A percentile compares a stretch with the other conserved stretches of the same genome.
Evolutionary conservation across 2,888 invertebrate genomes (phyloP).

Genomic region (Hirtodrosophila cameraria): DNA sequence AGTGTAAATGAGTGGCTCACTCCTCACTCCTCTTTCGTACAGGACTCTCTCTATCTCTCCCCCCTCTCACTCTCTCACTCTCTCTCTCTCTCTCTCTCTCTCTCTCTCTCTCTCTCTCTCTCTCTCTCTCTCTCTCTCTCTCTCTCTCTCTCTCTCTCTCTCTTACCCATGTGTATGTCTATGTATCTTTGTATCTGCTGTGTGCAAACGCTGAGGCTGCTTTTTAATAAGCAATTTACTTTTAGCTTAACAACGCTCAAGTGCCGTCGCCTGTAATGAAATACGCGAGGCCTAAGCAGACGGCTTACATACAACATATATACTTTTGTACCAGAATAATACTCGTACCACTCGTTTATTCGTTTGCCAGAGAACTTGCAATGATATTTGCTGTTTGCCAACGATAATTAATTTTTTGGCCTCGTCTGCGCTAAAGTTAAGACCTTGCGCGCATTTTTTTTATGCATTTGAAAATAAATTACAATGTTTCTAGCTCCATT

Average conservation of each 20-base stretch:
- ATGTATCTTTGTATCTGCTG: constrained; percentile 9
- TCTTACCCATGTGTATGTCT: constrained; percentile 3
- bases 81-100: too few relatives aligned
- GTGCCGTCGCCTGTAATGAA: constrained; percentile 66
- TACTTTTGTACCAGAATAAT: too few relatives aligned
- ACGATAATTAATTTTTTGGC: constrained; percentile 72
- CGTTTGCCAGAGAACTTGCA: constrained; percentile 40
- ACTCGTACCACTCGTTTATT: too few relatives aligned
- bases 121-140: too few relatives aligned
- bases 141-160: too few relatives aligned
- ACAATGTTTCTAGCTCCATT: constrained; percentile 60
- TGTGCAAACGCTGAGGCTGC: constrained; percentile 50
- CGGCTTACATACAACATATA: constrained; percentile 45
- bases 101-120: too few relatives aligned
- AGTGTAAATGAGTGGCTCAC: constrained; percentile 74
- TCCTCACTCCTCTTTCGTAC: not conserved
- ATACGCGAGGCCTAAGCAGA: constrained; percentile 56
- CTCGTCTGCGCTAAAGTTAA: constrained; percentile 52
- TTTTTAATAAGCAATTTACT: constrained; percentile 76
- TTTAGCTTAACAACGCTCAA: constrained; percentile 71
- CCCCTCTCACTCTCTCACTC: too few relatives aligned
- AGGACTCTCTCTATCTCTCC: too few relatives aligned
- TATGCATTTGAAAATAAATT: constrained; percentile 72
- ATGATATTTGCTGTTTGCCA: constrained; percentile 64
- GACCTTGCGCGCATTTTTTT: constrained; percentile 59